These are phyloP conservation scores for Arbacia lixula DNA, from an alignment of 53 echinoderm and acorn worm species.

Conservation along the genomic window DNA sequence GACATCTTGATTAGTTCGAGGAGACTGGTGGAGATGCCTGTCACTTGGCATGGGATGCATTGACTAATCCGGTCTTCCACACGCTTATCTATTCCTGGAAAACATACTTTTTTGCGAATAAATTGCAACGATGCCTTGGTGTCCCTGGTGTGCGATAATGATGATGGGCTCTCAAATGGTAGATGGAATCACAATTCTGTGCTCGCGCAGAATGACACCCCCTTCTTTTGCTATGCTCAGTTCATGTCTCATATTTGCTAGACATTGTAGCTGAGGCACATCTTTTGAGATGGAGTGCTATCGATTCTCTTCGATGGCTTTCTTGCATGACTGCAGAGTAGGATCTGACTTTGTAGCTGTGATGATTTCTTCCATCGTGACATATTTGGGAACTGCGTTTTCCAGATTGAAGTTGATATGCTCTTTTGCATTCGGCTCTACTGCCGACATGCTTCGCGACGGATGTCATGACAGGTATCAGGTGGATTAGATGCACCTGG, in stretches of 20 bases:
- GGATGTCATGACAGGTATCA: too few relatives aligned
- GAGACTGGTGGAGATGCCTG: too few relatives aligned
- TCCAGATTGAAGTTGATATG: conserved; percentile 42
- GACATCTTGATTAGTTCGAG: too few relatives aligned
- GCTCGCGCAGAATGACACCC: conserved; percentile 62
- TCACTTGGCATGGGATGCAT: conserved; percentile 68
- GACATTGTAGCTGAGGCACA: not conserved
- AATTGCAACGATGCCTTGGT: too few relatives aligned
- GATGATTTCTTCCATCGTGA: conserved; percentile 22
- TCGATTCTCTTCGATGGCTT: conserved; percentile 56
- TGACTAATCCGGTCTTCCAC: conserved; percentile 29
- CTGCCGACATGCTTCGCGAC: too few relatives aligned
- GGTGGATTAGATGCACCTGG: too few relatives aligned
- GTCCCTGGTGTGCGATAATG: conserved; percentile 61
- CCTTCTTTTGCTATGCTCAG: conserved; percentile 56
- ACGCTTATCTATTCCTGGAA: too few relatives aligned
- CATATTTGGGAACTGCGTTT: conserved; percentile 50
- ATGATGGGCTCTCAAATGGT: conserved; percentile 40
- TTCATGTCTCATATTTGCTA: conserved; percentile 56
- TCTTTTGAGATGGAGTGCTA: conserved; percentile 49
- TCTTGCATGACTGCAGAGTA: conserved; percentile 57
- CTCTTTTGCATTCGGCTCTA: conserved; percentile 52
- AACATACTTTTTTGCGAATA: too few relatives aligned
- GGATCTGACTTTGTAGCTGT: conserved; percentile 25
- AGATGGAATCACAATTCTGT: conserved; percentile 75